A percentile compares a stretch with the other conserved stretches of the same genome.
These are phyloP conservation scores for Cheilosia scutellata DNA, from an alignment of 2,888 invertebrate species.

Conservation along the genomic window DNA sequence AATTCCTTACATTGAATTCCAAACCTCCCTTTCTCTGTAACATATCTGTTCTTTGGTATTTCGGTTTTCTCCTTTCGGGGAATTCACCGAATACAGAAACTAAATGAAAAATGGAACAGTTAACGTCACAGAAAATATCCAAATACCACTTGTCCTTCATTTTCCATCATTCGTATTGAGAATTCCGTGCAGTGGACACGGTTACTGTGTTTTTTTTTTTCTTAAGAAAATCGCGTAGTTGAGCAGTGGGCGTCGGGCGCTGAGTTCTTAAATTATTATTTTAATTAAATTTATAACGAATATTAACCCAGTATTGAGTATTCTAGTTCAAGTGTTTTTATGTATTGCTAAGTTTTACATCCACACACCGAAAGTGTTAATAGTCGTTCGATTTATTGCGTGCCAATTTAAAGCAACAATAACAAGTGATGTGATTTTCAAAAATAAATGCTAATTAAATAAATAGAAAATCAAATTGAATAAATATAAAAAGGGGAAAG, in stretches of 20 bases:
- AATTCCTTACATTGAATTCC: background rate
- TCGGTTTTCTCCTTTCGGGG: background rate
- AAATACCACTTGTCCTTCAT: conserved; percentile 9
- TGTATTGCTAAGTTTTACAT: background rate
- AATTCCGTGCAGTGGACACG: background rate
- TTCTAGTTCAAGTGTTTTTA: background rate
- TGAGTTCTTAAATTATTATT: conserved; percentile 10
- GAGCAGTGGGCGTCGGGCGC: conserved; percentile 39
- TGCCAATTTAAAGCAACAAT: conserved; percentile 8
- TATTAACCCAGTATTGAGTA: background rate
- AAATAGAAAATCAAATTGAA: conserved; percentile 29
- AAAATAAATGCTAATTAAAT: conserved; percentile 15
- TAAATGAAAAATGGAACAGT: conserved; percentile 10
- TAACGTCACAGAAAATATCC: conserved; percentile 1
- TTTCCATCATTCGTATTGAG: conserved; percentile 15
- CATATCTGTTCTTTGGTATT: background rate
- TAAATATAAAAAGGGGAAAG: background rate
- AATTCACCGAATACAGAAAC: background rate
- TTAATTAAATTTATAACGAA: conserved; percentile 1
- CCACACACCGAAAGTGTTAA: background rate
- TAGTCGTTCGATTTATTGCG: conserved; percentile 8
- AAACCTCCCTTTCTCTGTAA: background rate
- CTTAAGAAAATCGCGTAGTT: conserved; percentile 11
- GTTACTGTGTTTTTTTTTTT: background rate
- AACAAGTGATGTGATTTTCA: conserved; percentile 28